phyloP scores from a whole-genome alignment of 53 echinoderm and acorn worm genomes.

The Holothuria leucospilota region DNA sequence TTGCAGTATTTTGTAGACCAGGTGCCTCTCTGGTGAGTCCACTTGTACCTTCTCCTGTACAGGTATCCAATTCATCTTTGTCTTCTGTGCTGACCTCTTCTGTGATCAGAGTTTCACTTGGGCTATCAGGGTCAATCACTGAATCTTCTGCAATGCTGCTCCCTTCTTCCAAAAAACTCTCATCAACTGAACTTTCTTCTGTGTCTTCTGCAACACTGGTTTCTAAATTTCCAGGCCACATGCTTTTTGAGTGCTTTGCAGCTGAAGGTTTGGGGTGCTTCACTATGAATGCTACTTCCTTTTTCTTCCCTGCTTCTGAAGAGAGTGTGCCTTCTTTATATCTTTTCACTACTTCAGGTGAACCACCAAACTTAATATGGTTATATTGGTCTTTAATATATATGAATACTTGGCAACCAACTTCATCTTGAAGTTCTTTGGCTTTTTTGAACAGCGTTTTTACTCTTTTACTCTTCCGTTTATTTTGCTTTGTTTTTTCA shows the following conservation, averaged over 20 bases:
- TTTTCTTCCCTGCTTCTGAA: neutral
- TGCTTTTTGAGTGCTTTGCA: neutral
- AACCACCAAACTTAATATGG: neutral
- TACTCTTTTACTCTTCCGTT: neutral
- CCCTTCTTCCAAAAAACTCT: neutral
- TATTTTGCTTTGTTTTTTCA: neutral
- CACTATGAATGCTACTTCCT: neutral
- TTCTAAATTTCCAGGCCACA: neutral
- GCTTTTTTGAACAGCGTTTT: slow-evolving; percentile 20
- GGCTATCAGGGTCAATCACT: too few relatives aligned
- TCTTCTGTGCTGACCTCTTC: neutral
- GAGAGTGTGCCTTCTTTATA: slow-evolving; percentile 4
- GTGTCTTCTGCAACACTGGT: neutral
- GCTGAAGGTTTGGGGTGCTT: neutral
- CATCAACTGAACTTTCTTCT: neutral
- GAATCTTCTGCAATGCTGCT: neutral
- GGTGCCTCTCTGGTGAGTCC: neutral
- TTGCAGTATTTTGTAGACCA: neutral
- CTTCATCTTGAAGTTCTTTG: neutral
- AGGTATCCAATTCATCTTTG: neutral
- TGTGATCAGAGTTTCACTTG: neutral
- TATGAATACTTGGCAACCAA: neutral
- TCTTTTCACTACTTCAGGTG: neutral
- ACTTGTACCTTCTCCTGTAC: neutral
- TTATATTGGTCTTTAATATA: slow-evolving; percentile 10